Conservation (phyloP, 2,797 vertebrate species). For the Gobionotothen gibberifrons region DNA sequence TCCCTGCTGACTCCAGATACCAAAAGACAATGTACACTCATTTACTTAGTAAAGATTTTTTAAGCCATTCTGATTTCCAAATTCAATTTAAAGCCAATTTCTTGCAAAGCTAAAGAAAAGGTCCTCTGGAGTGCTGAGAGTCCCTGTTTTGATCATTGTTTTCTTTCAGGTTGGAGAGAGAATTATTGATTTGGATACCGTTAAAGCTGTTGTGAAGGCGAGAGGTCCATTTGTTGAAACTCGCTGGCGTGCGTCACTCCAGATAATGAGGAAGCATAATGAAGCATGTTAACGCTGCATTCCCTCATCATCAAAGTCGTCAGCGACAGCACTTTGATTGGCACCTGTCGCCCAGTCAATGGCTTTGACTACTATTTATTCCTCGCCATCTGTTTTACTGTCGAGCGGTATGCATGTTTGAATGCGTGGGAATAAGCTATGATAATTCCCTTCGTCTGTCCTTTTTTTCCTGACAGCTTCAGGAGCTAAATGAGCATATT, state of each 20-base stretch:
- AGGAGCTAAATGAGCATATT: slow-evolving; percentile 39
- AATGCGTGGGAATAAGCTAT: slow-evolving; percentile 53
- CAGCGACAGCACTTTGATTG: slow-evolving; percentile 70
- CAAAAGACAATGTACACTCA: slow-evolving; percentile 73
- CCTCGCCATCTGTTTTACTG: slow-evolving; percentile 68
- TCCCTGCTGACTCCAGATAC: slow-evolving; percentile 79
- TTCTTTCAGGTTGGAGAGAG: slow-evolving; percentile 72
- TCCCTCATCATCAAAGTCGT: slow-evolving; percentile 67
- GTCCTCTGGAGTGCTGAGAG: slow-evolving; percentile 65
- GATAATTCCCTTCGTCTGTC: slow-evolving; percentile 60
- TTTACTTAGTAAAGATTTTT: slow-evolving; percentile 75
- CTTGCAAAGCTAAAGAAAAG: slow-evolving; percentile 63
- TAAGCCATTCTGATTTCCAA: slow-evolving; percentile 68
- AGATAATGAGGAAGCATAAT: slow-evolving; percentile 76
- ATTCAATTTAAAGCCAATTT: slow-evolving; percentile 80
- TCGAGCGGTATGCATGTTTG: slow-evolving; percentile 22
- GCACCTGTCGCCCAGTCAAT: slow-evolving; percentile 77
- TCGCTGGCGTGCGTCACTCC: slow-evolving; percentile 50
- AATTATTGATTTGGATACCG: slow-evolving; percentile 79
- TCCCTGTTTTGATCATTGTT: slow-evolving; percentile 74
- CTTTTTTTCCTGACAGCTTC: slow-evolving; percentile 44
- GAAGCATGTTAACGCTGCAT: slow-evolving; percentile 62
- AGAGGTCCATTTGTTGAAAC: slow-evolving; percentile 71
- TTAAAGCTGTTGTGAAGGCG: slow-evolving; percentile 70
- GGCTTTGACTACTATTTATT: slow-evolving; percentile 59